Evolutionary conservation across 2,797 vertebrate species (phyloP).

Genomic region (Neopelma chrysocephalum): DNA sequence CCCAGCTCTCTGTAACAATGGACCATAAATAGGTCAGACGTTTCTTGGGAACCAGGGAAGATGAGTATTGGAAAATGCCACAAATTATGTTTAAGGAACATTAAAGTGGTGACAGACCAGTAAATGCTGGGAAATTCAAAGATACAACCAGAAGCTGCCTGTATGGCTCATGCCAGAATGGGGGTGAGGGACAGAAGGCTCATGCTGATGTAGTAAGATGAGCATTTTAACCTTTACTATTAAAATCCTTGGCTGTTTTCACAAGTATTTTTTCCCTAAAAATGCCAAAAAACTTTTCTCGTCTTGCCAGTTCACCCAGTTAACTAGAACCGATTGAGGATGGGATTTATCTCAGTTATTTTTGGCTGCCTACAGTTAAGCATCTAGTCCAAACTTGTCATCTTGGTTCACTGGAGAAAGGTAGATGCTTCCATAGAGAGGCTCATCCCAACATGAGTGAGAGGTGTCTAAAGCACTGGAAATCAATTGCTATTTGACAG

Average conservation of each 20-base stretch:
- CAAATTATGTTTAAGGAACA: conserved; percentile 69
- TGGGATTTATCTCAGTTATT: not conserved
- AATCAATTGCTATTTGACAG: not conserved
- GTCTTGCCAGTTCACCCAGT: conserved; percentile 10
- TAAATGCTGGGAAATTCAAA: conserved; percentile 58
- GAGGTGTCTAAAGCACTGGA: not conserved
- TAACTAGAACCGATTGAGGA: conserved; percentile 3
- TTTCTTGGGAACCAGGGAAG: conserved; percentile 69
- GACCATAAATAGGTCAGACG: conserved; percentile 67
- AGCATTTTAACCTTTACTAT: conserved; percentile 16
- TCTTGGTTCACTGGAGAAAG: not conserved
- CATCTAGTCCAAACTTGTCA: not conserved
- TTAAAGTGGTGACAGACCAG: conserved; percentile 70
- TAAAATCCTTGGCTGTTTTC: conserved; percentile 23
- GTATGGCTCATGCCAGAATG: not conserved
- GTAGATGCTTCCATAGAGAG: not conserved
- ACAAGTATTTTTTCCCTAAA: not conserved
- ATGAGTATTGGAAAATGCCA: conserved; percentile 70
- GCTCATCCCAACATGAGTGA: not conserved
- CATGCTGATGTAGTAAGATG: conserved; percentile 2
- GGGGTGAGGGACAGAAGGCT: not conserved
- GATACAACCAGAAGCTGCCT: conserved; percentile 44
- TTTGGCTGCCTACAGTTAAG: not conserved
- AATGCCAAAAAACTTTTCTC: not conserved
- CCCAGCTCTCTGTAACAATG: conserved; percentile 72